Evolutionary conservation across 1,140 invertebrate species (phyloP), one percentile per base, ranked within the genome.

Genomic region (Aphaenogaster rudis): DNA sequence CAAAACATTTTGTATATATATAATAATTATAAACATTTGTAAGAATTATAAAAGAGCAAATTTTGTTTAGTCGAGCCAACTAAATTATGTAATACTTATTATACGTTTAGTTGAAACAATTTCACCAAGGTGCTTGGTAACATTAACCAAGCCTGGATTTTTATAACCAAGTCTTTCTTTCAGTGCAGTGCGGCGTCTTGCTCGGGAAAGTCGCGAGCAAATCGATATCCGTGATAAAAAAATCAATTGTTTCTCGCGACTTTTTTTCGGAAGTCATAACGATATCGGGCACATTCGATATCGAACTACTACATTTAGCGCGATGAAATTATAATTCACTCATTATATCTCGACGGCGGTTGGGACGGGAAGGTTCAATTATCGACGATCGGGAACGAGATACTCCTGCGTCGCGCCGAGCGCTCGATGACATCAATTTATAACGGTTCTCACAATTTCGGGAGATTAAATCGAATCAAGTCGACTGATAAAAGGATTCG

Each of bases 261-360:
- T 66, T 39, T 67, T 28, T 48, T 45, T 45, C 39, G 39, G 71
- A n/a, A 9, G 13, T 8, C 28, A 36, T n/a, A 72, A 52, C 17
- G 28, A 67, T n/a, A 74, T 61, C 80, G 39, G 63, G 6, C 9
- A 13, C 39, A 45, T 9, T 50, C 45, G 11, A 48, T 45, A 64
- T 59, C 11, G 21, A 72, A 45, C 4, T 59, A 61, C 3, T 17
- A 11, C 17, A 36, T 8, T 82, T 74, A 28, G 54, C 28, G 11
- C 52, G 67, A 72, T 36, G 17, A 61, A 36, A 69, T 69, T 69
- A 50, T 33, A 69, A 50, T 50, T 69, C 13, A 8, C 69, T 74
- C 54, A 61, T 84, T 48, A 63, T 76, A 63, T 28, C 48, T 61
- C 33, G 42, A 84, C 39, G 54, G 7, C 54, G 17, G 2, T 17